Base-by-base conservation (phyloP, 2,888 invertebrate species). In the Latheticus oryzae region DNA sequence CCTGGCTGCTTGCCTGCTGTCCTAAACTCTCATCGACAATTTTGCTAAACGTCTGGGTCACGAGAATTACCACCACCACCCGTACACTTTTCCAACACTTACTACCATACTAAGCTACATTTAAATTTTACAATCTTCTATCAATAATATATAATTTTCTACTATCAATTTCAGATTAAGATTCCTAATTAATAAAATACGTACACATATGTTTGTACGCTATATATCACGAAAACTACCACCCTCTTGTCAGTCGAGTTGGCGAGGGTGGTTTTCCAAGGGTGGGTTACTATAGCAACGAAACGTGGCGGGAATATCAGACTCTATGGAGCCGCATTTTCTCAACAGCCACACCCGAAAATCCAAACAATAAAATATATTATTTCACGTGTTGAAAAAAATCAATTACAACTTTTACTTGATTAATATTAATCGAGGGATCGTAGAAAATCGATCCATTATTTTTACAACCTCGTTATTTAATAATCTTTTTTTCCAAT, bases 271-370 rank as follows among this genome's bases (percentile, higher is more conserved):
- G 51, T 32, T 42, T 53, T 33, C 52, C 42, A 16, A 53, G 28
- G 50, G 43, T 35, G 42, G 38, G 68, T 71, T 58, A 61, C 65
- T 65, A 71, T 70, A 65, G 67, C 58, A 68, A 73, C 72, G 64
- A 66, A 57, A 69, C 70, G 67, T 69, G 70, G 68, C 69, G 64
- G 68, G 71, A 68, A 70, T 68, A 65, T 66, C 69, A 71, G 71
- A 70, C 70, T 67, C 63, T 38, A 61, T 52, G 71, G 69, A 65
- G 69, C 72, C 70, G 9, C 35, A 11, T 28, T 43, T 52, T 42
- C 23, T 28, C 12, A 23, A 32, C 58, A 48, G 37, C 59, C 59
- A 54, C 59, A 59, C 59, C 59, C 59, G 54, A 59, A 52, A 58
- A 26, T 47, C 52, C 55, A n/a, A n/a, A n/a, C n/a, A n/a, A n/a